phyloP scores from a whole-genome alignment of 1,140 invertebrate genomes.

The Penaeus indicus region DNA sequence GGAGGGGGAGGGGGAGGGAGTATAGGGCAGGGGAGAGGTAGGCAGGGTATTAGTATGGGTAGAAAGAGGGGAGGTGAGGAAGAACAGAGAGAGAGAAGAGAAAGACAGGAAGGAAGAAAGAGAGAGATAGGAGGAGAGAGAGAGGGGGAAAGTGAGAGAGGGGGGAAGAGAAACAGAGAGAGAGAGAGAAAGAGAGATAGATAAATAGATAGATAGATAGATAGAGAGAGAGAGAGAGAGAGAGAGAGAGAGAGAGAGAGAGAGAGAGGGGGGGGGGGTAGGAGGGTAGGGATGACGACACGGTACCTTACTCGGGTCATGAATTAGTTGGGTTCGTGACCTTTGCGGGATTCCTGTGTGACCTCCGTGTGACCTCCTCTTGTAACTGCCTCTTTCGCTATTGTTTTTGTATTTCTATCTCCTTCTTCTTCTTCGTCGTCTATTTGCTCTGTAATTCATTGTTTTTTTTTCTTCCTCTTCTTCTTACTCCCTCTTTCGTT shows the following conservation, averaged over 20 bases:
- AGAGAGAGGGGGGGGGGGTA: not conserved
- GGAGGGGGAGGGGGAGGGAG: no score
- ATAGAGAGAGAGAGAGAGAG: not conserved
- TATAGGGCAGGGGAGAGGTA: not conserved
- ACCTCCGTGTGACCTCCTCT: no score
- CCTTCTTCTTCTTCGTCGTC: no score
- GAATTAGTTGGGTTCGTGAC: no score
- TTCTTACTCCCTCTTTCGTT: no score
- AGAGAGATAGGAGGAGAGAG: not conserved
- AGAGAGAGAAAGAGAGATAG: no score
- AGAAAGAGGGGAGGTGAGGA: not conserved
- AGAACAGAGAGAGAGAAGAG: not conserved
- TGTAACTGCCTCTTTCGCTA: no score
- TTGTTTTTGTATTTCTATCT: no score
- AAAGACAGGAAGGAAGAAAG: constrained; percentile 2
- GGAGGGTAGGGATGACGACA: not conserved
- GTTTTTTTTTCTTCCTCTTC: no score
- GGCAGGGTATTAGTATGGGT: not conserved
- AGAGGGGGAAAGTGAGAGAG: not conserved
- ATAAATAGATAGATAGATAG: not conserved
- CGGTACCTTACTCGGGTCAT: not conserved
- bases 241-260: not conserved
- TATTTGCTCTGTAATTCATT: no score
- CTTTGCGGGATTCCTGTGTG: no score
- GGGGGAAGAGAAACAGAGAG: not conserved